Conservation (phyloP, 53 echinoderm and acorn worm genomes). For the Apostichopus leukothele region DNA sequence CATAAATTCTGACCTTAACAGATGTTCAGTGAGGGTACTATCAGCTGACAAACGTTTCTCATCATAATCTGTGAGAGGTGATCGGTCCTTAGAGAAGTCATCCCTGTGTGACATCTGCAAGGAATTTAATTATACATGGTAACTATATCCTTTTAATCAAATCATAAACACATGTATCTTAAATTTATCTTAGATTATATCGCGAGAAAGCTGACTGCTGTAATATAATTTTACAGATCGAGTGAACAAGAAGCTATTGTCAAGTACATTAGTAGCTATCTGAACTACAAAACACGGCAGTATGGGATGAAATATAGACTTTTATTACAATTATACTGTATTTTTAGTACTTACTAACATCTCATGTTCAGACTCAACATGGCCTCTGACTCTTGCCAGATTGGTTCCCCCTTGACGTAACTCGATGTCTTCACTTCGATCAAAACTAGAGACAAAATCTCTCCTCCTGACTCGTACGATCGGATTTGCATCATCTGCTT, state of each 20-base stretch:
- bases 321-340: no score
- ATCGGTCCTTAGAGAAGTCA: background rate
- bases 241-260: no score
- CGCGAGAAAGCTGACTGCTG: no score
- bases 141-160: no score
- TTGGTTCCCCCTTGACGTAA: background rate
- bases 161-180: no score
- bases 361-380: background rate
- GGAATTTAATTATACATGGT: no score
- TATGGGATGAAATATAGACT: no score
- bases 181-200: no score
- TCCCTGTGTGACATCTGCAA: background rate
- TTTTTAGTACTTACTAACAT: background rate
- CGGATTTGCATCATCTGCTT: background rate
- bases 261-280: no score
- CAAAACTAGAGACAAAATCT: background rate
- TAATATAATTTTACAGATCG: no score
- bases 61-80: background rate
- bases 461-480: background rate
- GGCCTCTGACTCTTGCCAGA: background rate
- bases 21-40: conserved; percentile 11
- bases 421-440: background rate
- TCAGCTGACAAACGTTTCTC: conserved; percentile 34
- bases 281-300: no score
- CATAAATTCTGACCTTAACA: conserved; percentile 3